A percentile compares a stretch with the other conserved stretches of the same genome.
phyloP scores from a whole-genome alignment of 2,797 vertebrate species.

The Protonibea diacanthus region DNA sequence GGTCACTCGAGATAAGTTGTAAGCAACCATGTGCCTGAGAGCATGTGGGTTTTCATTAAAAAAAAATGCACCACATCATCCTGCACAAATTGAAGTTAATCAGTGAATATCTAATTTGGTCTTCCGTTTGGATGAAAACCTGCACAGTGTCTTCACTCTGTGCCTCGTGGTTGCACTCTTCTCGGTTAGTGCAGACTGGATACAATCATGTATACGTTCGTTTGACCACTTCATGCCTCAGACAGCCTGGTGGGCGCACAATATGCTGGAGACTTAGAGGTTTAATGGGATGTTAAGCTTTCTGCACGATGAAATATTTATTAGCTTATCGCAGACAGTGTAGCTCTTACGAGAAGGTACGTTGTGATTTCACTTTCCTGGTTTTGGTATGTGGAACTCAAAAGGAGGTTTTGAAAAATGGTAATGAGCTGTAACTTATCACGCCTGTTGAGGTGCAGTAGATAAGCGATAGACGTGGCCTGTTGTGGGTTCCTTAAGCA shows the following conservation, averaged over 20 bases:
- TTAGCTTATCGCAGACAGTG: conserved; percentile 3
- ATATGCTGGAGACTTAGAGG: not conserved
- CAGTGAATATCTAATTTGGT: conserved; percentile 1
- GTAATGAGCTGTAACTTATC: conserved; percentile 13
- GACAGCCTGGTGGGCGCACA: not conserved
- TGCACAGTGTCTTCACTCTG: not conserved
- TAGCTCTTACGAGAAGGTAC: not conserved
- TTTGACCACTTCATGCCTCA: conserved; percentile 12
- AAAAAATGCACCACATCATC: conserved; percentile 12
- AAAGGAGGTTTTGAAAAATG: not conserved
- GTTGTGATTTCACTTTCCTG: conserved; percentile 25
- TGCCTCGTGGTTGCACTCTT: not conserved
- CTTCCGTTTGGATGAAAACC: conserved; percentile 3
- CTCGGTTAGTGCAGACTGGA: not conserved
- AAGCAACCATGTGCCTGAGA: conserved; percentile 22
- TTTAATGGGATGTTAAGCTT: conserved; percentile 24
- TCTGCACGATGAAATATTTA: conserved; percentile 10
- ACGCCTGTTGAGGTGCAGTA: not conserved
- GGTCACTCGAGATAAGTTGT: conserved; percentile 26
- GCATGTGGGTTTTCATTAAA: conserved; percentile 22
- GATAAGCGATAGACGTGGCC: not conserved
- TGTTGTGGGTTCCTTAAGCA: conserved; percentile 11
- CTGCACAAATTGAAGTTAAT: conserved; percentile 10
- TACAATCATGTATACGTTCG: not conserved
- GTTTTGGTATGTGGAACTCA: conserved; percentile 4